These are phyloP conservation scores for Lampris megalopsis DNA, from an alignment of 2,113 vertebrate genomes.

Conservation along the genomic window DNA sequence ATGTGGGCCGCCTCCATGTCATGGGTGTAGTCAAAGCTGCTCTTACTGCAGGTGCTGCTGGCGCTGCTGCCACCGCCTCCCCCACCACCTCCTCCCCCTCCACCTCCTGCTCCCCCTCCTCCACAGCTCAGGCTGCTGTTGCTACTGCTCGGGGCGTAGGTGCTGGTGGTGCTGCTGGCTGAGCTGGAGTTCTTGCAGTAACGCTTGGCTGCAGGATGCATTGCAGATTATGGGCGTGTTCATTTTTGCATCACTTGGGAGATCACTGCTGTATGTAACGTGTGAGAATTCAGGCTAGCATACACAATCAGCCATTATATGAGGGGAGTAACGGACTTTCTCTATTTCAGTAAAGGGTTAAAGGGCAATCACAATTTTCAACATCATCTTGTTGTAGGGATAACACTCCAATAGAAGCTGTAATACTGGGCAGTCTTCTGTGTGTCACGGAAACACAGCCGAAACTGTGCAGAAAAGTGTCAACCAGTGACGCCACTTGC, in stretches of 20 bases:
- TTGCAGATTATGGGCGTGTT: background rate
- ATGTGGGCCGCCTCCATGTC: slow-evolving; percentile 99
- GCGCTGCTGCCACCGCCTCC: slow-evolving; percentile 85
- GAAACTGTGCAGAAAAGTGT: no score
- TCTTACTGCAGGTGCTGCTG: slow-evolving; percentile 99
- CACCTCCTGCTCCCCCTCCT: slow-evolving; percentile 81
- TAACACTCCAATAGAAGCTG: no score
- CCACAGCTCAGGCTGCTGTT: slow-evolving; percentile 94
- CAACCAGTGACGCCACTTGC: no score
- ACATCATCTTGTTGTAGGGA: no score
- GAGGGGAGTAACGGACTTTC: no score
- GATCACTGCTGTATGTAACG: no score
- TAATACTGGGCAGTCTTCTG: no score
- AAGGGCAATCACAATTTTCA: no score
- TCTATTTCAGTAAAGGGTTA: no score
- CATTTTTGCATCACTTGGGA: background rate
- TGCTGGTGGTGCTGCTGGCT: slow-evolving; percentile 97
- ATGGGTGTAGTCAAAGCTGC: slow-evolving; percentile 99
- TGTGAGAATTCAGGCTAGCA: no score
- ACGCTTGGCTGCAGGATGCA: slow-evolving; percentile 88
- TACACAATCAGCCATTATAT: no score
- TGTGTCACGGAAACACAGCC: no score
- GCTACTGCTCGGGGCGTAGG: slow-evolving; percentile 94
- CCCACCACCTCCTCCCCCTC: slow-evolving; percentile 81
- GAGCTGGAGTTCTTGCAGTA: slow-evolving; percentile 98